Evolutionary conservation across 2,888 invertebrate genomes (phyloP).

Genomic region (Abscondita cerata): DNA sequence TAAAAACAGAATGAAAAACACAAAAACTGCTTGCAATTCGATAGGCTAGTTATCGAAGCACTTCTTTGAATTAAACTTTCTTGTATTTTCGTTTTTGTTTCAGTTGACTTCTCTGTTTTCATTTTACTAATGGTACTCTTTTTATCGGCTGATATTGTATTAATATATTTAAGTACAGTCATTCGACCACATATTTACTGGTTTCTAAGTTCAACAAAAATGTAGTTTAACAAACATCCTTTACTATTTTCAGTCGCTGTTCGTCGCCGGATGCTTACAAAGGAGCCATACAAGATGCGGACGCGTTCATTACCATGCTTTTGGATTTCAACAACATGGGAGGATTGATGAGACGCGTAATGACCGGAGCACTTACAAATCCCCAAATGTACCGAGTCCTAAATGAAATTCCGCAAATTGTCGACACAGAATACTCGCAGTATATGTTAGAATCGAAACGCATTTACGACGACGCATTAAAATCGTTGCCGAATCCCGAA

Average conservation of each 20-base stretch:
- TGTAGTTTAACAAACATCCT: not conserved
- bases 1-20: too few species aligned
- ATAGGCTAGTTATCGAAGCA: too few species aligned
- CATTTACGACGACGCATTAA: conserved; percentile 83
- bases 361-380: conserved; percentile 90
- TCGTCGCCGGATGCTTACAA: conserved; percentile 67
- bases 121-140: too few species aligned
- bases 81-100: too few species aligned
- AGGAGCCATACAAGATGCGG: conserved; percentile 78
- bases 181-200: too few species aligned
- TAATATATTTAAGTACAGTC: too few species aligned
- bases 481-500: conserved; percentile 75
- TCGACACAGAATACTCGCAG: conserved; percentile 72
- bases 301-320: conserved; percentile 87
- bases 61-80: too few species aligned
- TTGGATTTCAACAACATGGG: conserved; percentile 97
- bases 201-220: too few species aligned
- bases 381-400: conserved; percentile 80
- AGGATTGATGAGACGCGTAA: conserved; percentile 91
- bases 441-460: conserved; percentile 77
- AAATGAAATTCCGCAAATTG: conserved; percentile 69
- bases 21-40: too few species aligned
- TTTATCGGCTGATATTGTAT: too few species aligned
- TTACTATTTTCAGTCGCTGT: conserved; percentile 51
- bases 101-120: too few species aligned